These are phyloP conservation scores for Dinomys branickii DNA, from an alignment of 2,113 vertebrate species.

Conservation along the genomic window DNA sequence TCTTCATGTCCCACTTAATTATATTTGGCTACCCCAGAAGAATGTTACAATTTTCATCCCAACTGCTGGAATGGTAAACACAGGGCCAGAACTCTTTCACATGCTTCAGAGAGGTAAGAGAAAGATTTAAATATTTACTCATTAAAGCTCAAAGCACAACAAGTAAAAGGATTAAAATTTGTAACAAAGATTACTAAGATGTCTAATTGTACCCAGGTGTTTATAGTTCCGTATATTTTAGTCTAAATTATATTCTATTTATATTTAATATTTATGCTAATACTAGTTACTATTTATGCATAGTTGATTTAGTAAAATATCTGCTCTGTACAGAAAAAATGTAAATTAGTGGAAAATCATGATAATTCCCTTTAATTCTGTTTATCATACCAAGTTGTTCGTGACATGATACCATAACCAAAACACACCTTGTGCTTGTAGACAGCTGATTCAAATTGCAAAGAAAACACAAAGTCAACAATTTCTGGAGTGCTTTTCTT, in stretches of 20 bases:
- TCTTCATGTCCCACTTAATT: not conserved
- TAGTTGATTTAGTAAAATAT: constrained; percentile 65
- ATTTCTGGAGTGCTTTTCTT: not conserved
- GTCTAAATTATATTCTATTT: constrained; percentile 71
- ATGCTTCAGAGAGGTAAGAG: not conserved
- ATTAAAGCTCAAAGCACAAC: constrained; percentile 49
- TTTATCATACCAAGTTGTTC: constrained; percentile 54
- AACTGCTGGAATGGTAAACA: not conserved
- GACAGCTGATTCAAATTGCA: constrained; percentile 27
- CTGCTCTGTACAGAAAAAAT: constrained; percentile 59
- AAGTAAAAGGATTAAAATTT: constrained; percentile 57
- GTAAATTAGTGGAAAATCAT: constrained; percentile 67
- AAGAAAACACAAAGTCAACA: constrained; percentile 13
- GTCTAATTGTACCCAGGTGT: constrained; percentile 69
- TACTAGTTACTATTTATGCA: constrained; percentile 60
- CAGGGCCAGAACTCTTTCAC: not conserved
- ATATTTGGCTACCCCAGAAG: not conserved
- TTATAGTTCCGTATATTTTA: constrained; percentile 62
- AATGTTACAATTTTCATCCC: not conserved
- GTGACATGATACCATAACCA: constrained; percentile 52
- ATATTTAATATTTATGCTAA: constrained; percentile 75
- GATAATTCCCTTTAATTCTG: constrained; percentile 72
- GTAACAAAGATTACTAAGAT: constrained; percentile 61
- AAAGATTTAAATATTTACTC: constrained; percentile 53
- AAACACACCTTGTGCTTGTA: constrained; percentile 41